phyloP scores from a whole-genome alignment of 92 coral and sea anemone genomes.

The Epizoanthus rinbou region DNA sequence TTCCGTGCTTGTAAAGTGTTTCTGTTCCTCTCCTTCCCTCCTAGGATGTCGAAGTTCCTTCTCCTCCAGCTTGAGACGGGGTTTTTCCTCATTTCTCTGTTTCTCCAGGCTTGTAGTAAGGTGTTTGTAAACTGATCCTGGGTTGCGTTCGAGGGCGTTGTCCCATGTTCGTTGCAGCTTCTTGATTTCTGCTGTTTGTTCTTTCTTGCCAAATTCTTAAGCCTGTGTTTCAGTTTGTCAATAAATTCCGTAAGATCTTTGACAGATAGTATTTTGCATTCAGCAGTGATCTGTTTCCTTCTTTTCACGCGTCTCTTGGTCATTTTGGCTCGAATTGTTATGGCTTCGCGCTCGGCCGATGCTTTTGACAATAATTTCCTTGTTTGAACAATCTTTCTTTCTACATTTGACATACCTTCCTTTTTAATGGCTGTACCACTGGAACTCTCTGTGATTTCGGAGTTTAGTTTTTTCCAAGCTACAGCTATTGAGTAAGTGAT shows the following conservation, averaged over 20 bases:
- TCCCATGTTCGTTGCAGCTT: neutral
- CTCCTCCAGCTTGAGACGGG: neutral
- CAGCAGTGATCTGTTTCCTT: neutral
- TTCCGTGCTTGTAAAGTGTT: neutral
- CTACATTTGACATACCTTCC: too few species aligned
- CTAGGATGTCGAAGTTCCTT: neutral
- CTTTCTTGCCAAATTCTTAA: neutral
- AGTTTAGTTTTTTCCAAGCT: too few species aligned
- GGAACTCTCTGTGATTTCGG: too few species aligned
- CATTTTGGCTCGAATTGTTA: too few species aligned
- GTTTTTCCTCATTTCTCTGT: slow-evolving; percentile 1
- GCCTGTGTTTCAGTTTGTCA: neutral
- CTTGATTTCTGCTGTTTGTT: neutral
- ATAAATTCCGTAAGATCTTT: neutral
- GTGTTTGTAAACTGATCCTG: neutral
- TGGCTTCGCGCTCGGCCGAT: too few species aligned
- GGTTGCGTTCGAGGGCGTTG: neutral
- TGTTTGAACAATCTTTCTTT: too few species aligned
- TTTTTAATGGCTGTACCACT: too few species aligned
- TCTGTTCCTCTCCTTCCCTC: neutral
- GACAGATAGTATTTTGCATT: neutral
- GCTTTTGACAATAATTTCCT: too few species aligned
- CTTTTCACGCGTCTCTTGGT: too few species aligned
- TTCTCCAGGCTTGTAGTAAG: neutral
- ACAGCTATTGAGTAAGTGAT: too few species aligned